Evolutionary conservation across 2,888 invertebrate species (phyloP).

Genomic region (Mactromeris polynyma): DNA sequence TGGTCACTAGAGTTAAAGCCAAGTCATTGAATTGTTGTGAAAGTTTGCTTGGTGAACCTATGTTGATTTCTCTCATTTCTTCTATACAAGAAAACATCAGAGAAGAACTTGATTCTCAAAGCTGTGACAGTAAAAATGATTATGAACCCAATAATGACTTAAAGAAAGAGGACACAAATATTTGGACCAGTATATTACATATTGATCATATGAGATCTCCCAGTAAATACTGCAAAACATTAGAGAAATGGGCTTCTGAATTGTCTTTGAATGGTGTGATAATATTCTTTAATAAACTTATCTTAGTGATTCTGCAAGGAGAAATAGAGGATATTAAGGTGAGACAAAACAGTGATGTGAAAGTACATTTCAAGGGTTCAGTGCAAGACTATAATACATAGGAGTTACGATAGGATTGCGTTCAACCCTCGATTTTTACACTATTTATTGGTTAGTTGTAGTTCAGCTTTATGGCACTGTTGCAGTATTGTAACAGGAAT

Average conservation of each 20-base stretch:
- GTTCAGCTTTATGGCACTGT: too few species aligned
- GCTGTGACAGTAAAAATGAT: neutral
- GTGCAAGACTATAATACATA: too few species aligned
- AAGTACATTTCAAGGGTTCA: too few species aligned
- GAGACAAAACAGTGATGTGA: neutral
- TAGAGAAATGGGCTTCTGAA: constrained; percentile 80
- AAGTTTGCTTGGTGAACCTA: constrained; percentile 65
- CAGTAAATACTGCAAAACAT: constrained; percentile 77
- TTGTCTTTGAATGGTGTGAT: constrained; percentile 76
- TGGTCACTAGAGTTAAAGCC: constrained; percentile 46
- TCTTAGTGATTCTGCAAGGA: constrained; percentile 81
- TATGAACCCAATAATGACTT: neutral
- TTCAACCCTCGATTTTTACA: too few species aligned
- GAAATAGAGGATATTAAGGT: constrained; percentile 75
- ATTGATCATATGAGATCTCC: constrained; percentile 84
- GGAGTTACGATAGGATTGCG: too few species aligned
- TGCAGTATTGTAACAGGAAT: too few species aligned
- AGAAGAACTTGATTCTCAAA: constrained; percentile 29
- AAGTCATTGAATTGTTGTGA: constrained; percentile 41
- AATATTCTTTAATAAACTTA: constrained; percentile 77
- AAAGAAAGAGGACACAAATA: neutral
- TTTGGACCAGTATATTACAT: constrained; percentile 74
- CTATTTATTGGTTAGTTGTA: too few species aligned
- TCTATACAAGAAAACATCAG: constrained; percentile 62
- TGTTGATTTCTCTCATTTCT: constrained; percentile 70